Evolutionary conservation across 2,888 invertebrate genomes (phyloP).

Genomic region (Apodemia zela): DNA sequence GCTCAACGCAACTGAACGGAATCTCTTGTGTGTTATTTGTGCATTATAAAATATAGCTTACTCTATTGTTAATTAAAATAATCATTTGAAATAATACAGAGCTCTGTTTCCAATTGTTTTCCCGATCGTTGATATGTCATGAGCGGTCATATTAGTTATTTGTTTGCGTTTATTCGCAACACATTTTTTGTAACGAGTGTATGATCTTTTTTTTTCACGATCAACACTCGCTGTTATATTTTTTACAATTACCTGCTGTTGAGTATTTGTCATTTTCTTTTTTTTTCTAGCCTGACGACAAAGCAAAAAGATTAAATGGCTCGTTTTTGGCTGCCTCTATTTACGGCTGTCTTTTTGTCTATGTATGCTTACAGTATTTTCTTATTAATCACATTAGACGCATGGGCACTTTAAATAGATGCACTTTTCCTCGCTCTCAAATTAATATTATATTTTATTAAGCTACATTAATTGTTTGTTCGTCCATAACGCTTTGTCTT

Average conservation of each 20-base stretch:
- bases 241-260: conserved; percentile 47
- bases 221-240: conserved; percentile 30
- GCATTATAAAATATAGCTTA: conserved; percentile 65
- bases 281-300: conserved; percentile 77
- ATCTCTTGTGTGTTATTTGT: conserved; percentile 57
- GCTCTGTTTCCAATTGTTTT: conserved; percentile 35
- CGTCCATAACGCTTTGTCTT: conserved; percentile 54
- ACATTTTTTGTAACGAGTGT: conserved; percentile 27
- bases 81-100: conserved; percentile 35
- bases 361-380: conserved; percentile 75
- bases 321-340: conserved; percentile 79
- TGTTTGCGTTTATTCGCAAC: conserved; percentile 54
- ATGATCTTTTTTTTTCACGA: conserved; percentile 11
- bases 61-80: conserved; percentile 54
- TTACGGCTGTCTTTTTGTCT: conserved; percentile 77
- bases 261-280: conserved; percentile 67
- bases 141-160: conserved; percentile 55
- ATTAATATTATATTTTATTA: conserved; percentile 9
- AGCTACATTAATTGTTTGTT: conserved; percentile 48
- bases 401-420: conserved; percentile 50
- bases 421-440: conserved; percentile 42
- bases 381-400: conserved; percentile 62
- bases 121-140: conserved; percentile 43
- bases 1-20: conserved; percentile 43
- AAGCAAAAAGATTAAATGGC: conserved; percentile 77